phyloP scores from a whole-genome alignment of 2,888 invertebrate species.

The Eumerus sabulonum region DNA sequence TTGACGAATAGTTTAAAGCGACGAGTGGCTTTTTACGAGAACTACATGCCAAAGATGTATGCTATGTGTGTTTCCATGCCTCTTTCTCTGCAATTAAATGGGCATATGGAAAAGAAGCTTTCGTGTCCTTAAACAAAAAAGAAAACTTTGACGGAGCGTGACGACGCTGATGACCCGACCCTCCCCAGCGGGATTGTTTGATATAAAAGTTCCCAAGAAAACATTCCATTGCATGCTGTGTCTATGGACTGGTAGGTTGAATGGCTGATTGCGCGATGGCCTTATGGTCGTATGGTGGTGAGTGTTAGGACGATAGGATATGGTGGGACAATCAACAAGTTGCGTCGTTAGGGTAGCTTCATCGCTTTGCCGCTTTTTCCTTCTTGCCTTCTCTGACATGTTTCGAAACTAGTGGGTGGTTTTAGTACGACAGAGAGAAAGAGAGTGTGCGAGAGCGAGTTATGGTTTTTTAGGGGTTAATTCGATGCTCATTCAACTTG shows the following conservation, averaged over 20 bases:
- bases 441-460: conserved; percentile 38
- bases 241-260: conserved; percentile 48
- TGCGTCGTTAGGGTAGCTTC: conserved; percentile 63
- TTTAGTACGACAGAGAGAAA: no score
- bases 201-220: conserved; percentile 47
- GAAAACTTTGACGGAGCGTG: conserved; percentile 26
- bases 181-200: conserved; percentile 11
- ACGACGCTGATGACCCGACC: conserved; percentile 1
- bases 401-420: conserved; percentile 26
- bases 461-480: conserved; percentile 52
- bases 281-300: neutral
- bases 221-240: conserved; percentile 62
- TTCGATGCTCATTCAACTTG: conserved; percentile 55
- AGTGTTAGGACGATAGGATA: no score
- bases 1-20: no score
- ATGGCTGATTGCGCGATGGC: conserved; percentile 62
- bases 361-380: conserved; percentile 14
- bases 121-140: conserved; percentile 57
- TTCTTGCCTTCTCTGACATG: conserved; percentile 37
- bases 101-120: conserved; percentile 43
- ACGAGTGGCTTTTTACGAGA: no score
- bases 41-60: neutral
- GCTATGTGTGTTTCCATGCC: no score
- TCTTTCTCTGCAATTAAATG: no score
- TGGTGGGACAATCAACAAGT: conserved; percentile 64